Evolutionary conservation across 2,797 vertebrate genomes (phyloP).

Genomic region (Crax fasciolata): DNA sequence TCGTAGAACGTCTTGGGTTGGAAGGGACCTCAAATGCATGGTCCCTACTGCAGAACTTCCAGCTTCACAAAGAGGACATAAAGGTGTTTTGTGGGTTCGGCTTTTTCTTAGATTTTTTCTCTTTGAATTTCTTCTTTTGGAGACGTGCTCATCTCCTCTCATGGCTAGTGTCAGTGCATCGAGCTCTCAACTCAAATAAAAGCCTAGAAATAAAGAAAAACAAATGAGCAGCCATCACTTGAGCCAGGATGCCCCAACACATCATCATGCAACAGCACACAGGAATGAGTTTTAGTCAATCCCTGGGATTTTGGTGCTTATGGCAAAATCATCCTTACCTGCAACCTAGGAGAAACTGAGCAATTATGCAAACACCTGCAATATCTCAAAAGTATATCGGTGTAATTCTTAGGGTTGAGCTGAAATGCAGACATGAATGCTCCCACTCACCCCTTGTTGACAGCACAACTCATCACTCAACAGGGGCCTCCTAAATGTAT

Average conservation of each 20-base stretch:
- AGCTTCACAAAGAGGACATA: too few species aligned
- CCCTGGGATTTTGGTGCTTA: not conserved
- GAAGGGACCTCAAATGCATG: too few species aligned
- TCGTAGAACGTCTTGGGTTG: too few species aligned
- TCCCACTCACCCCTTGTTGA: not conserved
- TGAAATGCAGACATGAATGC: accelerated
- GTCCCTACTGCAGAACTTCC: not conserved
- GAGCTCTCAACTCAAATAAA: not conserved
- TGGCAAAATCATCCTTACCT: not conserved
- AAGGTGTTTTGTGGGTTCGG: not conserved
- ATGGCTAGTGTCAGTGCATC: not conserved
- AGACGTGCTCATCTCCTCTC: not conserved
- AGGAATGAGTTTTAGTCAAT: not conserved
- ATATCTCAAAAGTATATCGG: not conserved
- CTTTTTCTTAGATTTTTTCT: not conserved
- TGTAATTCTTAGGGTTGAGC: not conserved
- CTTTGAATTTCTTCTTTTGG: not conserved
- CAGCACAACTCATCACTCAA: accelerated
- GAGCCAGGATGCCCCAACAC: not conserved
- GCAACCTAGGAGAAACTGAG: not conserved
- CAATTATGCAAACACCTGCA: not conserved
- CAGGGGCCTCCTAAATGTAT: not conserved
- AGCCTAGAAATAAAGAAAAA: too few species aligned
- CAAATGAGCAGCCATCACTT: not conserved
- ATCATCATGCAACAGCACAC: accelerated